A percentile compares a stretch with the other conserved stretches of the same genome.
Evolutionary conservation across 2,113 vertebrate genomes (phyloP).

Genomic region (Amazona vittata): DNA sequence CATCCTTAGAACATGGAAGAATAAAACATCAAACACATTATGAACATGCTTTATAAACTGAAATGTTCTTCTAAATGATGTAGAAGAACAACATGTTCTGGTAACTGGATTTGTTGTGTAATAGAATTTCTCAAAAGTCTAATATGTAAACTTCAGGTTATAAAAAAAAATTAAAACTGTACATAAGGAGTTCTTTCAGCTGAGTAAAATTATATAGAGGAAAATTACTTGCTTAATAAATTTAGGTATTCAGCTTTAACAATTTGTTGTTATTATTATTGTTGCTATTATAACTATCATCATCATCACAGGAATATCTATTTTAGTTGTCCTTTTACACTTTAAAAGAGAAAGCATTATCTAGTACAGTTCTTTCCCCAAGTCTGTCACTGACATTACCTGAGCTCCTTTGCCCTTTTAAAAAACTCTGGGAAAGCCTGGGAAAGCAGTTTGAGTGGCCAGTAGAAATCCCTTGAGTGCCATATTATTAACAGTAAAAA

Average conservation of each 20-base stretch:
- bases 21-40: background rate
- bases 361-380: background rate
- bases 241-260: background rate
- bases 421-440: background rate
- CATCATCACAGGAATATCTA: background rate
- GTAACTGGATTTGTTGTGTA: background rate
- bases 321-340: background rate
- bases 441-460: background rate
- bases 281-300: background rate
- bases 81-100: background rate
- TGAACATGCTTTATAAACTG: background rate
- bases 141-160: background rate
- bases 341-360: background rate
- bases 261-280: background rate
- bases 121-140: background rate
- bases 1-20: background rate
- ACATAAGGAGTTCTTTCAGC: background rate
- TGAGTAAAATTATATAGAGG: background rate
- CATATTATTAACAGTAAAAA: background rate
- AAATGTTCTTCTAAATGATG: constrained; percentile 7
- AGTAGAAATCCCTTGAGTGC: background rate
- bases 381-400: background rate
- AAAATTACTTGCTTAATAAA: background rate
- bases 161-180: background rate
- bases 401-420: background rate